Base-by-base conservation (phyloP, 2,113 vertebrate species). In the Eurystomus gularis region DNA sequence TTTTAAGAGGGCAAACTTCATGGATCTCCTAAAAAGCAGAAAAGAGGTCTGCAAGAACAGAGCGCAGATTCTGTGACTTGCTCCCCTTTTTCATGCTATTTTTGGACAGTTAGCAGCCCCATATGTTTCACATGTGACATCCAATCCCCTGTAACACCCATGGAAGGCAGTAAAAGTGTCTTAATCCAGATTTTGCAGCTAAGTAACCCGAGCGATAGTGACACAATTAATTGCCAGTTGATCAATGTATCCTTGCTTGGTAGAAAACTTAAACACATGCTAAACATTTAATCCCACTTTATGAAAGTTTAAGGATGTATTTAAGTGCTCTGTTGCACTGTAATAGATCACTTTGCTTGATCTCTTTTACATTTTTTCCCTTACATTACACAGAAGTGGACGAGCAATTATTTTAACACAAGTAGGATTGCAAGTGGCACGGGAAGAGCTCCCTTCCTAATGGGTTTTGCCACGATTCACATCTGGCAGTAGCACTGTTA, bases 101-200 rank as follows among this genome's bases (percentile, higher is more conserved):
- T 86, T 77, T 1, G 1, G 48, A 42, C 37, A 40, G 66, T 1
- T 64, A 6, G 8, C n/a, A 80, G 85, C 26, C 61, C n/a, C 44
- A n/a, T 16, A 3, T 2, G 21, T 57, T 64, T n/a, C 77, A 55
- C 0, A 0, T 24, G 10, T 49, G 78, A 91, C 78, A 77, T n/a
- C 31, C 73, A 52, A 40, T n/a, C 81, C 76, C 91, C 57, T 24
- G 3, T 24, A 54, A 88, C 37, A 29, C 40, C 13, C 1, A 0
- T 13, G 35, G 81, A 62, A 78, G n/a, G 33, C 72, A 66, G 52
- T 7, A 1, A 39, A 78, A 78, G 61, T 33, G 23, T 39, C 28
- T 82, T 66, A 64, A 11, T 11, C 18, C 39, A 84, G 13, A 82
- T 91, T 76, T 77, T 83, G 44, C 62, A 73, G 58, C 21, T 4